phyloP scores from a whole-genome alignment of 2,797 vertebrate genomes.

The Sebastes reedi region DNA sequence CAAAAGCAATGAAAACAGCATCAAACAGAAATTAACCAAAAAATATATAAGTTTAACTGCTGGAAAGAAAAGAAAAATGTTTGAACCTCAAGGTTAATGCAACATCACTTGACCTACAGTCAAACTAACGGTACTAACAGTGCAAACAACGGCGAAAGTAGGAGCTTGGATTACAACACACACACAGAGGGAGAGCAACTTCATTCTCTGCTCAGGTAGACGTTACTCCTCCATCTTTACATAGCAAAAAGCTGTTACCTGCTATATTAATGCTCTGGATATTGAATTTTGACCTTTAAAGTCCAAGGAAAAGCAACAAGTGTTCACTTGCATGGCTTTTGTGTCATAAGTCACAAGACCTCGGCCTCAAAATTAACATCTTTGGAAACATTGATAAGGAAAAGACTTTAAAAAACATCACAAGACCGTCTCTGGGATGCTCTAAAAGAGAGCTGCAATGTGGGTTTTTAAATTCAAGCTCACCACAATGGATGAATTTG shows the following conservation, averaged over 20 bases:
- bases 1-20: not conserved
- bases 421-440: slow-evolving; percentile 53
- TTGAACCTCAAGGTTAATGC: not conserved
- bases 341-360: slow-evolving; percentile 65
- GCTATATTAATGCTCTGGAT: too few species aligned
- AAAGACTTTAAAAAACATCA: slow-evolving; percentile 44
- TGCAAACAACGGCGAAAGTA: too few species aligned
- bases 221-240: too few species aligned
- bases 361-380: slow-evolving; percentile 26
- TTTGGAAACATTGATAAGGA: slow-evolving; percentile 35
- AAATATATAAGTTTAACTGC: not conserved
- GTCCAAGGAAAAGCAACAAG: slow-evolving; percentile 30
- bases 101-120: not conserved
- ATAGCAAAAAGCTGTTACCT: too few species aligned
- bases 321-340: slow-evolving; percentile 27
- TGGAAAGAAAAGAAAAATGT: not conserved
- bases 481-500: not conserved
- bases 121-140: not conserved
- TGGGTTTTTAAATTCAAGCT: not conserved
- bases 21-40: not conserved
- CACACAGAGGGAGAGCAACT: too few species aligned
- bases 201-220: too few species aligned
- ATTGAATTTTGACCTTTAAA: slow-evolving; percentile 13
- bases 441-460: slow-evolving; percentile 40
- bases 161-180: too few species aligned